These are phyloP conservation scores for Zapornia atra DNA, from an alignment of 2,113 vertebrate species.

Conservation along the genomic window DNA sequence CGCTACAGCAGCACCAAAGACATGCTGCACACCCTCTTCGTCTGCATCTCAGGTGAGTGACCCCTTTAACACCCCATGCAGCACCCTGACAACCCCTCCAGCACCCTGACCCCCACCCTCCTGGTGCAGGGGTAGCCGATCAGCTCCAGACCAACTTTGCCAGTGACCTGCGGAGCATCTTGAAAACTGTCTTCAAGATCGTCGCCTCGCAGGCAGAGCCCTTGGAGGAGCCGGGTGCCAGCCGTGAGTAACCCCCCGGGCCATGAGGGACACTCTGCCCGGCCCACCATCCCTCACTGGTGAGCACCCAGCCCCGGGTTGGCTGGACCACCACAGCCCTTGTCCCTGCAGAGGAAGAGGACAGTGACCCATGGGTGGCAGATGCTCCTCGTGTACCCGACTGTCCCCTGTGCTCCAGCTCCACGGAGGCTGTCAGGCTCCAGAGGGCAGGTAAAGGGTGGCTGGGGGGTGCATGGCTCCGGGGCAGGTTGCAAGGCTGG, in stretches of 20 bases:
- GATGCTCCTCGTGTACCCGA: background rate
- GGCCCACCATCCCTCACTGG: background rate
- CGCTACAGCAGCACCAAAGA: constrained; percentile 70
- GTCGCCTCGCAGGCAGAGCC: constrained; percentile 34
- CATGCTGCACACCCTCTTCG: constrained; percentile 78
- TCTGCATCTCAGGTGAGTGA: constrained; percentile 77
- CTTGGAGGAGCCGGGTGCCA: background rate
- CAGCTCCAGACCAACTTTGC: constrained; percentile 83
- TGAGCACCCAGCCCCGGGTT: background rate
- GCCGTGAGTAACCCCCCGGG: constrained; percentile 44
- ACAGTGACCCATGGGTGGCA: background rate
- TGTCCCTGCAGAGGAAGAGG: background rate
- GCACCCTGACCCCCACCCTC: background rate
- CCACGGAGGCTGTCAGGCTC: background rate
- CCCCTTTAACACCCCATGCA: too few species aligned
- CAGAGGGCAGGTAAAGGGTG: background rate
- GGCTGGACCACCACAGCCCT: background rate
- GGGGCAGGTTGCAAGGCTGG: background rate
- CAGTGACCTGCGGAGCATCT: constrained; percentile 74
- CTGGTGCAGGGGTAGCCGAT: constrained; percentile 66
- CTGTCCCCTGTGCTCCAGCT: constrained; percentile 54
- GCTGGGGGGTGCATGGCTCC: fast-evolving
- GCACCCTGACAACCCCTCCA: too few species aligned
- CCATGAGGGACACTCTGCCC: background rate
- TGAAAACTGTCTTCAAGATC: constrained; percentile 76